Evolutionary conservation across 2,113 vertebrate genomes (phyloP).

Genomic region (Cavia aperea): DNA sequence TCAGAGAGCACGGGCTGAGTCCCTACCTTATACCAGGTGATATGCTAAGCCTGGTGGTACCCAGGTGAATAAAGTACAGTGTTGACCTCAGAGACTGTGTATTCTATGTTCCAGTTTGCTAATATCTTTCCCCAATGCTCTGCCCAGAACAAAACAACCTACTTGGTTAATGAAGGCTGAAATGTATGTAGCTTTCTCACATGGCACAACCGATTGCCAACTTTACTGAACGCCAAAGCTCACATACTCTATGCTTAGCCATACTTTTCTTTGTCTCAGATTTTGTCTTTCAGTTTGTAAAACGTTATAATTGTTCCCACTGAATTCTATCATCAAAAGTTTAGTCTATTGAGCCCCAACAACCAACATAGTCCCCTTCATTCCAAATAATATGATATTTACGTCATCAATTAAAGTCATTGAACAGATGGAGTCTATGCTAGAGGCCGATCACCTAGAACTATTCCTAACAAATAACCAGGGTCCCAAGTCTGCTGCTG

Average conservation of each 20-base stretch:
- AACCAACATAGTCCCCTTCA: neutral
- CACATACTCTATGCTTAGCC: neutral
- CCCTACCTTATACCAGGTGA: neutral
- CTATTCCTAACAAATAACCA: no score
- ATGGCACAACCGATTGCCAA: neutral
- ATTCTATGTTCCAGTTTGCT: neutral
- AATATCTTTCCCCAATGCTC: neutral
- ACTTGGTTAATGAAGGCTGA: neutral
- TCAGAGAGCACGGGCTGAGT: neutral
- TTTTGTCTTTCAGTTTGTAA: neutral
- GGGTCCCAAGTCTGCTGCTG: neutral
- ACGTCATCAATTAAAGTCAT: neutral
- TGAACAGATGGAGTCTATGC: neutral
- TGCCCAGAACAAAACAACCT: neutral
- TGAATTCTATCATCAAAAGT: neutral
- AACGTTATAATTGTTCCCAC: neutral
- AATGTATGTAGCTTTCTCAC: neutral
- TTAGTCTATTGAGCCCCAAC: neutral
- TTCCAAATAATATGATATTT: neutral
- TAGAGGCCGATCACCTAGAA: neutral
- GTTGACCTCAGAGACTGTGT: neutral
- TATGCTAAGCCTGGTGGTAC: neutral
- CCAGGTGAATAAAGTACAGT: neutral
- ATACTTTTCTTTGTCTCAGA: no score
- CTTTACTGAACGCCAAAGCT: neutral